Evolutionary conservation across 1,140 invertebrate genomes (phyloP).

Genomic region (Papilio aristodemus): DNA sequence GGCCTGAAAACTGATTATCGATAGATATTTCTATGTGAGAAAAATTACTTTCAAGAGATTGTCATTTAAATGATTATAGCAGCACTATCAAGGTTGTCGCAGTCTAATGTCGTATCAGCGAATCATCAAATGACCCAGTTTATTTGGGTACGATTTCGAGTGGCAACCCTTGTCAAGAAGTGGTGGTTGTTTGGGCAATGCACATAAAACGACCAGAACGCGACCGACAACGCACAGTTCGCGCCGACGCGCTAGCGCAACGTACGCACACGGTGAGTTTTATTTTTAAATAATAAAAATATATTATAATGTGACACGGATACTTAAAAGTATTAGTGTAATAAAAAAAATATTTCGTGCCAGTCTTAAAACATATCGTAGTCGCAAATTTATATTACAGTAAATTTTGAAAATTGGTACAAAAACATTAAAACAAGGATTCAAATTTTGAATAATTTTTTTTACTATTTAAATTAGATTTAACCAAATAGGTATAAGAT

Average conservation of each 20-base stretch:
- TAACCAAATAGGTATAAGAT: too few relatives aligned
- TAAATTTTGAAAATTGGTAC: neutral
- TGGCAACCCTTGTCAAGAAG: slow-evolving; percentile 63
- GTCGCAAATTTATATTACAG: neutral
- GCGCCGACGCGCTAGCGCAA: slow-evolving; percentile 59
- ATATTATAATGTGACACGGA: slow-evolving; percentile 26
- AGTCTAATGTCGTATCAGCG: slow-evolving; percentile 18
- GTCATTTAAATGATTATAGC: neutral
- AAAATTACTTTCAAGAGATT: neutral
- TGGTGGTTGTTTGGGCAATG: slow-evolving; percentile 54
- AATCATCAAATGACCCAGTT: slow-evolving; percentile 36
- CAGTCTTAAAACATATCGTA: neutral
- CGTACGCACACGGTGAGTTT: slow-evolving; percentile 73
- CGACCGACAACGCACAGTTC: slow-evolving; percentile 51
- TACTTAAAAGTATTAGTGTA: slow-evolving; percentile 28
- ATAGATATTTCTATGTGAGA: neutral
- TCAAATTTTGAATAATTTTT: too few relatives aligned
- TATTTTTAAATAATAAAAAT: slow-evolving; percentile 27
- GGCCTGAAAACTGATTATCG: neutral
- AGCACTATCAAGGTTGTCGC: neutral
- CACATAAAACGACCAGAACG: slow-evolving; percentile 59
- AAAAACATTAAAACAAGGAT: neutral
- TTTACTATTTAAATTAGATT: neutral
- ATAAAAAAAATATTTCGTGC: slow-evolving; percentile 15
- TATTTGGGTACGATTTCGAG: slow-evolving; percentile 46